These are phyloP conservation scores for Sesamia nonagrioides DNA, from an alignment of 1,140 invertebrate species.

Conservation along the genomic window DNA sequence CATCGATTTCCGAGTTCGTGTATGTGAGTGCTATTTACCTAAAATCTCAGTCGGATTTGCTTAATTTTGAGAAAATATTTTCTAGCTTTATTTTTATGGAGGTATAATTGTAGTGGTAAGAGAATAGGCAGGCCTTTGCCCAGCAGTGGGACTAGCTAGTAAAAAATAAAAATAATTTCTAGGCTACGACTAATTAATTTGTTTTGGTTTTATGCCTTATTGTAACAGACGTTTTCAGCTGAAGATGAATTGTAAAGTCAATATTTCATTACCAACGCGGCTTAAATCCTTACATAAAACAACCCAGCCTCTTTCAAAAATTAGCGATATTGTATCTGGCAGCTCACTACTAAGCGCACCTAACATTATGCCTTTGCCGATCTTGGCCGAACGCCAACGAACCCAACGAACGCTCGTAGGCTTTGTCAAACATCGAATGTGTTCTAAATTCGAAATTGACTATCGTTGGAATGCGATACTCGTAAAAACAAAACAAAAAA, in stretches of 20 bases:
- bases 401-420: constrained; percentile 49
- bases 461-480: constrained; percentile 37
- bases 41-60: neutral
- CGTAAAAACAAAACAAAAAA: constrained; percentile 22
- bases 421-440: constrained; percentile 62
- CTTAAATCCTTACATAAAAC: neutral
- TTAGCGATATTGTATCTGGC: constrained; percentile 20
- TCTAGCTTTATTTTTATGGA: too few relatives aligned
- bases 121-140: too few relatives aligned
- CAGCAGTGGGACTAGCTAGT: too few relatives aligned
- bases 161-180: too few relatives aligned
- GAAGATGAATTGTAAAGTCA: neutral
- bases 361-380: constrained; percentile 16
- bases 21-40: neutral
- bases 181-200: too few relatives aligned
- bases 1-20: neutral
- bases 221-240: neutral
- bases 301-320: neutral
- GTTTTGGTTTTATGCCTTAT: too few relatives aligned
- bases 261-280: neutral
- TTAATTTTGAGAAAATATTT: neutral
- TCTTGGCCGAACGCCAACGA: constrained; percentile 54
- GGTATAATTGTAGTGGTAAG: too few relatives aligned
- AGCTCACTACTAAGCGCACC: constrained; percentile 19
- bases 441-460: constrained; percentile 62